Evolutionary conservation across 2,113 vertebrate genomes (phyloP).

Genomic region (mouse (Mus musculus)): GRCm39 chr15:102050001-102050500

Average conservation of each 20-base stretch:
- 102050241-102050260: not conserved
- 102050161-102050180: not conserved
- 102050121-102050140: not conserved
- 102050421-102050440: not conserved
- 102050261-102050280: not conserved
- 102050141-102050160: not conserved
- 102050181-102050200: not conserved
- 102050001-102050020: not conserved
- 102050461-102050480: not conserved
- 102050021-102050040: not conserved
- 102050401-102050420: not conserved
- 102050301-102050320: not conserved
- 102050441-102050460: not conserved
- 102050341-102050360: not conserved
- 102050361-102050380: not conserved
- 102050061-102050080: not conserved
- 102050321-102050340: not conserved
- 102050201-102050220: not conserved
- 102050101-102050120: not conserved
- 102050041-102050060: not conserved
- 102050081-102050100: not conserved
- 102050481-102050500: not conserved
- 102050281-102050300: conserved; percentile 20
- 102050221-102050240: not conserved
- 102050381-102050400: not conserved